phyloP scores from a whole-genome alignment of 2,888 invertebrate genomes.

The Anoplius nigerrimus region DNA sequence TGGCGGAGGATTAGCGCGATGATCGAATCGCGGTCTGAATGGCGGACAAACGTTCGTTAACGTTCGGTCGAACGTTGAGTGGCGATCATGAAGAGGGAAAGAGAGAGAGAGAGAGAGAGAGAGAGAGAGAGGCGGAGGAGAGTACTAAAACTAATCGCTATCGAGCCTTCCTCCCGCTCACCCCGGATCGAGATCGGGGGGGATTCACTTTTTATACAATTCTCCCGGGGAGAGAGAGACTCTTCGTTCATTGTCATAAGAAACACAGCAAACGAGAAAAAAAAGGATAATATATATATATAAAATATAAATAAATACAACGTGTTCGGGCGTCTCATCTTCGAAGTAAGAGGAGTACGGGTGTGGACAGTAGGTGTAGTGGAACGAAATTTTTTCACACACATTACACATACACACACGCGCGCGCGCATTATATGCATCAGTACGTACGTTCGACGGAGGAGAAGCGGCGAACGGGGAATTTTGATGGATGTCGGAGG shows the following conservation, averaged over 20 bases:
- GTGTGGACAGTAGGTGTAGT: no score
- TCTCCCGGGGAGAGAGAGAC: conserved; percentile 30
- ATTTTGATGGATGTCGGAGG: no score
- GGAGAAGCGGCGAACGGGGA: neutral
- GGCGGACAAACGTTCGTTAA: neutral
- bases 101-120: neutral
- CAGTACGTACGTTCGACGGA: no score
- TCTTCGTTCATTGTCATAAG: conserved; percentile 26
- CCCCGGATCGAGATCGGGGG: conserved; percentile 35
- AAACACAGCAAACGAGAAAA: neutral
- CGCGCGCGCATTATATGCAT: neutral
- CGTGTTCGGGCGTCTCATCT: no score
- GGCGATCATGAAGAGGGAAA: neutral
- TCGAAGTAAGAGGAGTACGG: no score
- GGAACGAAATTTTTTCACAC: no score
- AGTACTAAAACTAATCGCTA: neutral
- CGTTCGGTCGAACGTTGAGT: no score
- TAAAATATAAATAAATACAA: neutral
- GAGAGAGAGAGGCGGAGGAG: neutral
- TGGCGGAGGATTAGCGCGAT: neutral
- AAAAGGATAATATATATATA: neutral
- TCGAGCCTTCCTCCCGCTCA: conserved; percentile 28
- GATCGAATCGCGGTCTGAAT: neutral
- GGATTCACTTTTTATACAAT: conserved; percentile 63
- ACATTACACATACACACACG: no score